A percentile compares a stretch with the other conserved stretches of the same genome.
Evolutionary conservation across 2,797 vertebrate species (phyloP).

Genomic region (Nothura maculosa): DNA sequence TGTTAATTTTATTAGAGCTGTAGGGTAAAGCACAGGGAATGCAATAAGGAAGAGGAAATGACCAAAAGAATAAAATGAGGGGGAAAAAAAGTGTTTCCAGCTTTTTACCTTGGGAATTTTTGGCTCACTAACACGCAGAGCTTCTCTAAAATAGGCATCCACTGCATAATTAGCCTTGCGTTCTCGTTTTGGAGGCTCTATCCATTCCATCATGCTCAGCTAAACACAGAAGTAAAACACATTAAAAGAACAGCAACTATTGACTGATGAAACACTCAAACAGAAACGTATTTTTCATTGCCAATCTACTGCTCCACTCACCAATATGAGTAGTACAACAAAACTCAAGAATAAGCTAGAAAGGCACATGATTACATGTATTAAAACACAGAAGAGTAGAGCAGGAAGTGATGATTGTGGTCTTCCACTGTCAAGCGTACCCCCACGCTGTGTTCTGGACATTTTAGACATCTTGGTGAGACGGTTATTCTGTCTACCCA

Average conservation of each 20-base stretch:
- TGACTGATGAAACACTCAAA: background rate
- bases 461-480: background rate
- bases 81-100: background rate
- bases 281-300: background rate
- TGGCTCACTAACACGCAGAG: constrained; percentile 89
- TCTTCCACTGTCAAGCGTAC: background rate
- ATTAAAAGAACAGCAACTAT: background rate
- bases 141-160: constrained; percentile 91
- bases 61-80: background rate
- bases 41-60: background rate
- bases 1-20: background rate
- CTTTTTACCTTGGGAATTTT: constrained; percentile 88
- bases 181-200: constrained; percentile 91
- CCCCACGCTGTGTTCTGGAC: background rate
- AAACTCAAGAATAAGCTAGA: background rate
- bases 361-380: background rate
- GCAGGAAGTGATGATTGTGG: background rate
- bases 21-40: too few relatives aligned
- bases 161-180: constrained; percentile 92
- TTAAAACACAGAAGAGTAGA: background rate
- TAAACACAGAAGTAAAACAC: constrained; percentile 53
- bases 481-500: background rate
- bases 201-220: constrained; percentile 91
- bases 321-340: background rate
- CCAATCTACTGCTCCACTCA: background rate